A percentile compares a stretch with the other conserved stretches of the same genome.
phyloP scores from a whole-genome alignment of 2,113 vertebrate species.

The Ceuthmochares aereus region DNA sequence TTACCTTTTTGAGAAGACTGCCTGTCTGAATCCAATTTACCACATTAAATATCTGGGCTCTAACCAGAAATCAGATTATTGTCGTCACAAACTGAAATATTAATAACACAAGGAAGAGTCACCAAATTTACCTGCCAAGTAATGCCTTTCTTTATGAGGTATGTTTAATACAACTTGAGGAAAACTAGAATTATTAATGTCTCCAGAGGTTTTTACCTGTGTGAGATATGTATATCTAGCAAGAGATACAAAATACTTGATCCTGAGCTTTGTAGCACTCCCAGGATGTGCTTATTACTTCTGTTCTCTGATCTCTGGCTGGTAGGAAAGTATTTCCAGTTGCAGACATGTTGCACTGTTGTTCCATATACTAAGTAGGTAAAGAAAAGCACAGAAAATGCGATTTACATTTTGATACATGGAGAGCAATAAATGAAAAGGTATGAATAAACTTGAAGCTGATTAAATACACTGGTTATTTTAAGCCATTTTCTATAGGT shows the following conservation, averaged over 20 bases:
- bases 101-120: neutral
- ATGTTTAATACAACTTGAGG: neutral
- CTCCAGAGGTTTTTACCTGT: neutral
- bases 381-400: neutral
- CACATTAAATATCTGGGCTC: neutral
- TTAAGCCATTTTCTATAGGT: conserved; percentile 19
- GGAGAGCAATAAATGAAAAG: neutral
- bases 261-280: neutral
- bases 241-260: neutral
- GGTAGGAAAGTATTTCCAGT: neutral
- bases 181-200: neutral
- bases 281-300: neutral
- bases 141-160: neutral
- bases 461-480: neutral
- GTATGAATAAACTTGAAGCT: conserved; percentile 28
- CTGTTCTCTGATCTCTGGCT: neutral
- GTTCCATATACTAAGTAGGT: neutral
- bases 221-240: neutral
- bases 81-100: neutral
- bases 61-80: neutral
- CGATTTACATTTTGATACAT: neutral
- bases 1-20: neutral
- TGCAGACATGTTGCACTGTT: neutral
- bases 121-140: neutral
- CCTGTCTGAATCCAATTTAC: neutral